These are phyloP conservation scores for Rhabditophanes sp. DNA, from an alignment of 2,888 invertebrate genomes.

Conservation along the genomic window DNA sequence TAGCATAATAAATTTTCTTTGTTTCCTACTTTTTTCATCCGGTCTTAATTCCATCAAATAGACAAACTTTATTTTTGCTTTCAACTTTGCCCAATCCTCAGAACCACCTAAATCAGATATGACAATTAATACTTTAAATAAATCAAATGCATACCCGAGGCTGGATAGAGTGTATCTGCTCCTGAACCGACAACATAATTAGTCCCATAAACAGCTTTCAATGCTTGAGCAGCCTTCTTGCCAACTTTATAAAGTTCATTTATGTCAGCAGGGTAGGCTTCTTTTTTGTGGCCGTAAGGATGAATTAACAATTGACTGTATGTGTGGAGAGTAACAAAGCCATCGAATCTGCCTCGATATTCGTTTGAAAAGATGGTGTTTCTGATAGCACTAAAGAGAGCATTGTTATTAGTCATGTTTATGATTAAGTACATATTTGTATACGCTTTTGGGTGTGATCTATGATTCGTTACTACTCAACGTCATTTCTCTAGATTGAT, in stretches of 20 bases:
- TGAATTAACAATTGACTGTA: slow-evolving; percentile 44
- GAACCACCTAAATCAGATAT: slow-evolving; percentile 41
- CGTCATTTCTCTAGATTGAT: too few relatives aligned
- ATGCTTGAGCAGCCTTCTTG: slow-evolving; percentile 31
- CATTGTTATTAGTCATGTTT: neutral
- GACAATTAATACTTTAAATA: neutral
- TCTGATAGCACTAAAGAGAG: slow-evolving; percentile 21
- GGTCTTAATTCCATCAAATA: slow-evolving; percentile 41
- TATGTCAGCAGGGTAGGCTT: slow-evolving; percentile 40
- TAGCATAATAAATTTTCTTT: neutral
- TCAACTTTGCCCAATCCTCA: slow-evolving; percentile 43
- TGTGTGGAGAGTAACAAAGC: slow-evolving; percentile 42
- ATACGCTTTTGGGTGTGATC: neutral
- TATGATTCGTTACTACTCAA: too few relatives aligned
- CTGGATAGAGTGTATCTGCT: slow-evolving; percentile 36
- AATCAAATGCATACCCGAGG: neutral
- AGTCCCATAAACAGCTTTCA: slow-evolving; percentile 36
- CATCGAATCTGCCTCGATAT: slow-evolving; percentile 35
- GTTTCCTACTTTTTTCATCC: slow-evolving; percentile 32
- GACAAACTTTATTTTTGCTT: slow-evolving; percentile 39
- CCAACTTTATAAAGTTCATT: slow-evolving; percentile 39
- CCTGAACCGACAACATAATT: slow-evolving; percentile 41
- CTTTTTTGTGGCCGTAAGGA: slow-evolving; percentile 35
- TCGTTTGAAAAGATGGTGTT: slow-evolving; percentile 25
- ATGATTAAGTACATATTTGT: slow-evolving; percentile 2